A percentile compares a stretch with the other conserved stretches of the same genome.
These are phyloP conservation scores for Pandemis heparana DNA, from an alignment of 2,888 invertebrate species.

Conservation along the genomic window DNA sequence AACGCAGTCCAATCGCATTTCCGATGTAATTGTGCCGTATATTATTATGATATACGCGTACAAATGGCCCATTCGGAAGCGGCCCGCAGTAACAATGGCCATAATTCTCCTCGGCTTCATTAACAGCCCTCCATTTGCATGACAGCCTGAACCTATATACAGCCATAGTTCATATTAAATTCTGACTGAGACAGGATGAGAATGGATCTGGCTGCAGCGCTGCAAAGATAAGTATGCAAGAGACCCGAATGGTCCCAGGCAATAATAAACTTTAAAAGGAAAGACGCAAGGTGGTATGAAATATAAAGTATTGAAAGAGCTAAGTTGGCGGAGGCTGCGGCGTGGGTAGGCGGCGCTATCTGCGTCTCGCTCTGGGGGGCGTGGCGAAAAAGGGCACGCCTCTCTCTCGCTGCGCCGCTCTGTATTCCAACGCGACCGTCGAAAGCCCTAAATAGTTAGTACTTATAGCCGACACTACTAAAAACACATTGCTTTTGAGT, in stretches of 20 bases:
- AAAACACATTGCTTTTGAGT: not conserved
- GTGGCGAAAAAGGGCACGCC: conserved; percentile 72
- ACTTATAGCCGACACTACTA: conserved; percentile 8
- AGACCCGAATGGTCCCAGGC: conserved; percentile 18
- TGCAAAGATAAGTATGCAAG: conserved; percentile 35
- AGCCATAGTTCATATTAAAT: conserved; percentile 69
- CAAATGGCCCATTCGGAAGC: conserved; percentile 79
- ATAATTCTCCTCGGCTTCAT: conserved; percentile 85
- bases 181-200: conserved; percentile 56
- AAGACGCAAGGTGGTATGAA: conserved; percentile 46
- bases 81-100: conserved; percentile 82
- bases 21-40: conserved; percentile 77
- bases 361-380: conserved; percentile 75
- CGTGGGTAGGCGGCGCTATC: conserved; percentile 72
- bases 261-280: conserved; percentile 58
- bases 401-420: conserved; percentile 53
- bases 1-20: conserved; percentile 69
- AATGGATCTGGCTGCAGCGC: conserved; percentile 59
- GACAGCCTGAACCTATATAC: conserved; percentile 69
- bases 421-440: conserved; percentile 50
- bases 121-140: conserved; percentile 85
- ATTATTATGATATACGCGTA: conserved; percentile 81
- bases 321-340: conserved; percentile 56
- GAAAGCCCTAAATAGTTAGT: conserved; percentile 42
- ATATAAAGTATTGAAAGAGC: conserved; percentile 50